Base-by-base conservation (phyloP, 92 coral and sea anemone genomes). In the Meandrina meandrites region DNA sequence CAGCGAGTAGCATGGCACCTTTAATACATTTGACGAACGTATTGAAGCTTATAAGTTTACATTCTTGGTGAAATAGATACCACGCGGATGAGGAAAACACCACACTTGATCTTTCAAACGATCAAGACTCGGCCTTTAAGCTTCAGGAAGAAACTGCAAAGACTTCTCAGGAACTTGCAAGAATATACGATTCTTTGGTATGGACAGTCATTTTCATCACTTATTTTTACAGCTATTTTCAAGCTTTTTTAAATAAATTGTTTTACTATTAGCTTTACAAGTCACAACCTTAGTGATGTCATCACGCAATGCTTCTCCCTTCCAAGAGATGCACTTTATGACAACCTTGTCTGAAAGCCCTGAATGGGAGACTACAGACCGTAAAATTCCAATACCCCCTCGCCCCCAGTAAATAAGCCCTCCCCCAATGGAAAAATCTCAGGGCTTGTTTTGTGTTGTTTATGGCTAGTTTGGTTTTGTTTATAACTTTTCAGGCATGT, bases 101-200 rank as follows among this genome's bases (percentile, higher is more conserved):
- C n/a, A 77, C 86, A 19, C 40, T 94, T 75, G 60, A 92, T 34
- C 86, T 87, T 21, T 50, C 84, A 83, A 88, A 47, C 37, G 93
- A 94, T 22, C 81, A 93, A 78, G 82, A 90, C 21, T 19, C 89
- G 0, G 45, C 87, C 21, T 85, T 81, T 12, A 84, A 87, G 24
- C 74, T 94, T 5, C 92, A 94, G 54, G 96, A 95, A 32, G 93
- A 92, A 88, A 81, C 91, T 50, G 47, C 78, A 28, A 95, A 90
- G 84, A 78, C 89, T 32, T 93, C 93, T 54, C 95, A 97, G 81
- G 98, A 95, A 78, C 94, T 97, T 68, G 88, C 96, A 16, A 91
- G 87, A 81, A 93, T 92, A 79, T 90, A 72, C 8, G 31, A 62
- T 24, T 82, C 53, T 75, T 80, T 88, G 88, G 80, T 89, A 37